Percentiles rank a stretch among this genome's conserved stretches.
Conservation (phyloP, 2,888 invertebrate genomes). For the Miltochrista miniata region DNA sequence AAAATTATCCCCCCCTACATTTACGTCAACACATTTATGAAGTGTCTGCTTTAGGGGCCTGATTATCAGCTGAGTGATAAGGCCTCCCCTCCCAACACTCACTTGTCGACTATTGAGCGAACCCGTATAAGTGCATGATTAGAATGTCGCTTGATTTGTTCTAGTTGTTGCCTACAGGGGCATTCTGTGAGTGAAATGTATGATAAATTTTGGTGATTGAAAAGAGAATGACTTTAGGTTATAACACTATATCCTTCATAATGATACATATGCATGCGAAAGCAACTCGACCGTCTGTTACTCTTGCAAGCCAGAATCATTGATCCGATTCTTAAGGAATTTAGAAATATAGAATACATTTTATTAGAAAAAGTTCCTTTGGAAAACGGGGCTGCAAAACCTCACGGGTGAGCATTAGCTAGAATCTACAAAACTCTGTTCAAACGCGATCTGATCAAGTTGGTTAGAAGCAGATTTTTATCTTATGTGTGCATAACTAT, state of each 20-base stretch:
- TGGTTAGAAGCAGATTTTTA: not conserved
- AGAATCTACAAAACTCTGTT: too few species aligned
- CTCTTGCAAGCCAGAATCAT: too few species aligned
- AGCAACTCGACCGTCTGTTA: too few species aligned
- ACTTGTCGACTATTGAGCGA: constrained; percentile 48
- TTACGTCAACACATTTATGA: constrained; percentile 59
- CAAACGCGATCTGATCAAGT: too few species aligned
- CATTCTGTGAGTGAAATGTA: not conserved
- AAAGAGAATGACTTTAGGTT: not conserved
- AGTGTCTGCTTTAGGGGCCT: constrained; percentile 52
- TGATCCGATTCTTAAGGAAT: too few species aligned
- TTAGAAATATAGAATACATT: too few species aligned
- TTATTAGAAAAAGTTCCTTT: too few species aligned
- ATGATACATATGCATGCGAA: too few species aligned
- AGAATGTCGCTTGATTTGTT: constrained; percentile 29
- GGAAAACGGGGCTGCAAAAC: too few species aligned
- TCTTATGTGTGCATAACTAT: not conserved
- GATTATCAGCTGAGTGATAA: constrained; percentile 71
- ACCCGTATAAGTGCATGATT: constrained; percentile 57
- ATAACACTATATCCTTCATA: too few species aligned
- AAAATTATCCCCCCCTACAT: constrained; percentile 38
- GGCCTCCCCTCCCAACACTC: constrained; percentile 20
- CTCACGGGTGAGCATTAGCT: too few species aligned
- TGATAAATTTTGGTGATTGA: not conserved
- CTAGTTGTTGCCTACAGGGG: constrained; percentile 16